Percentiles rank a stretch among this genome's conserved stretches.
phyloP scores from a whole-genome alignment of 1,140 invertebrate genomes.

The Plectus sambesii region DNA sequence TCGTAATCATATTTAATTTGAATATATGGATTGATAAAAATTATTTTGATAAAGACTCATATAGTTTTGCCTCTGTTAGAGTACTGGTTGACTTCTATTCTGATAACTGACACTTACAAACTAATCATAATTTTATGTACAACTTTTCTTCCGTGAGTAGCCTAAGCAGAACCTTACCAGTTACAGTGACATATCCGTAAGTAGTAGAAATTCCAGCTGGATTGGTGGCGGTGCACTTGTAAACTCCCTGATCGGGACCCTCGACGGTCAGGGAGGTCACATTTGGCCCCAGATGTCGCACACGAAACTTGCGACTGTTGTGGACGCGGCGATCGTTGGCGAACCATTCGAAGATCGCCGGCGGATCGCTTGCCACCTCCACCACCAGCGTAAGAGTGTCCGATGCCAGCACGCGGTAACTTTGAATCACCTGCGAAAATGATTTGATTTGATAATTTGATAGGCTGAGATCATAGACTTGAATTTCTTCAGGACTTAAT shows the following conservation, averaged over 20 bases:
- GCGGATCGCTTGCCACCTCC: conserved; percentile 36
- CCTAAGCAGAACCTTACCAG: conserved; percentile 28
- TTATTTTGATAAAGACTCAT: too few species aligned
- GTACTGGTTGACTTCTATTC: too few species aligned
- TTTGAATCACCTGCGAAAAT: conserved; percentile 36
- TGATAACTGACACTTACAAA: too few species aligned
- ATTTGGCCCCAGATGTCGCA: conserved; percentile 33
- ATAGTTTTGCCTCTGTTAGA: too few species aligned
- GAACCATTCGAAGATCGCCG: conserved; percentile 39
- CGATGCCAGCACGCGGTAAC: conserved; percentile 34
- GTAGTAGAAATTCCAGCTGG: conserved; percentile 39
- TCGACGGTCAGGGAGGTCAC: conserved; percentile 33
- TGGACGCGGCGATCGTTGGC: conserved; percentile 33
- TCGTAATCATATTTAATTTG: too few species aligned
- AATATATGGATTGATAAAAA: too few species aligned
- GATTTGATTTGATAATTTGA: conserved; percentile 3
- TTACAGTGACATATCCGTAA: conserved; percentile 39
- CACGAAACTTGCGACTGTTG: conserved; percentile 21
- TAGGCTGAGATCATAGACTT: conserved; percentile 2
- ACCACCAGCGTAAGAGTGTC: conserved; percentile 40
- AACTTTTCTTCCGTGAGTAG: too few species aligned
- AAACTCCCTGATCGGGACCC: conserved; percentile 33
- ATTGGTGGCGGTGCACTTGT: conserved; percentile 34
- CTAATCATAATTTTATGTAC: too few species aligned
- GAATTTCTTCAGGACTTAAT: conserved; percentile 7